Conservation (phyloP, 2,888 invertebrate genomes). For the Drosophila nigricruria region DNA sequence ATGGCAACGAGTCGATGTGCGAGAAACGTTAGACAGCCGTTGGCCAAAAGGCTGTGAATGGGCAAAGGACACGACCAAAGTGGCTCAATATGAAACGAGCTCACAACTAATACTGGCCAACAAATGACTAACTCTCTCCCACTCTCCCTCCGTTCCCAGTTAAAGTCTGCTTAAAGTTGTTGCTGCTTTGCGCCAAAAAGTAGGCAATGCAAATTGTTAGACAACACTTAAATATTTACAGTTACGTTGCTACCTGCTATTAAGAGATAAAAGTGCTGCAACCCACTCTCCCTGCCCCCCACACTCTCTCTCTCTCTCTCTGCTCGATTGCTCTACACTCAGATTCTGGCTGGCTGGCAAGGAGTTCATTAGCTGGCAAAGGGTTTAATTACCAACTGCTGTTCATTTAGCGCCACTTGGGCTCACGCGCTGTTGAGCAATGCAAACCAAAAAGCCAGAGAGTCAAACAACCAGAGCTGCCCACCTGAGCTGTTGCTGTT, state of each 20-base stretch:
- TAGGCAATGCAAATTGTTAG: constrained; percentile 45
- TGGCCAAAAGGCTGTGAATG: neutral
- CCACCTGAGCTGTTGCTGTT: constrained; percentile 42
- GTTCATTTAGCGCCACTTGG: constrained; percentile 85
- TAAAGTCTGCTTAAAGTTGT: constrained; percentile 26
- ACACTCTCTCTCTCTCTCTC: neutral
- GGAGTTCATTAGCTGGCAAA: constrained; percentile 84
- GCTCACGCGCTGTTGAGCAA: constrained; percentile 85
- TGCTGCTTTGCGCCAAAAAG: constrained; percentile 19
- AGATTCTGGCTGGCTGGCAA: constrained; percentile 24
- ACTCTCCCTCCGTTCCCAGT: neutral
- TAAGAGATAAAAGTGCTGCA: constrained; percentile 68
- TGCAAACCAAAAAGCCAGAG: constrained; percentile 65
- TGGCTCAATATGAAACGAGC: constrained; percentile 55
- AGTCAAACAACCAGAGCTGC: constrained; percentile 47
- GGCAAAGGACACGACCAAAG: neutral
- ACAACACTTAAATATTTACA: constrained; percentile 74
- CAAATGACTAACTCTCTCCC: constrained; percentile 60
- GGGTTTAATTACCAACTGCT: constrained; percentile 85
- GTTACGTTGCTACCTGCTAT: constrained; percentile 64
- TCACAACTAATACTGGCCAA: constrained; percentile 74
- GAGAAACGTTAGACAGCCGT: constrained; percentile 38
- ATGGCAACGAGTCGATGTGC: constrained; percentile 42
- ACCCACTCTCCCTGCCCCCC: neutral
- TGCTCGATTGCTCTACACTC: constrained; percentile 7